Base-by-base conservation (phyloP, 2,113 vertebrate species). In the Tragulus kanchil region DNA sequence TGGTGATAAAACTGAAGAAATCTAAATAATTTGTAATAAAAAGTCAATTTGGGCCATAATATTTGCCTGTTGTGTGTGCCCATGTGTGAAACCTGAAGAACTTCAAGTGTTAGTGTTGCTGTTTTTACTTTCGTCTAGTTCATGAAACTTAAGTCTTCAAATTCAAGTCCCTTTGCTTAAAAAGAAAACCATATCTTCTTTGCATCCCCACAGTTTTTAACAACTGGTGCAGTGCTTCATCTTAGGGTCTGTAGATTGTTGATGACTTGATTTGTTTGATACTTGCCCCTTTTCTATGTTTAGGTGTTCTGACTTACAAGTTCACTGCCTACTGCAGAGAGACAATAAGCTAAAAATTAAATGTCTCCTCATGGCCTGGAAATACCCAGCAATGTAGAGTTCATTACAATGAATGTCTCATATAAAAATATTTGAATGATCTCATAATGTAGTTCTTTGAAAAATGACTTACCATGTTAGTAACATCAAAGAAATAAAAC, bases 401-500 rank as follows among this genome's bases (percentile, higher is more conserved):
- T 86, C 26, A 77, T 83, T 65, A 48, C 13, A 61, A 12, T 85
- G 31, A 92, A 73, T 48, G 42, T 88, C 45, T 87, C 5, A 31
- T 65, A 58, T 26, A 77, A 75, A 95, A 91, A 91, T n/a, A 64
- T 69, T 78, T 86, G 42, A 82, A 86, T 62, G 26, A 69, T 23
- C 31, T 84, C 45, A 56, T 42, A n/a, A 15, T 84, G 42, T 12
- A 88, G 28, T 69, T 92, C 65, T 94, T 88, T 87, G 45, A 84
- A 83, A 71, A 71, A 25, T 28, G 15, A 85, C 62, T 95, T 97
- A 42, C 45, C 17, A 45, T 92, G 25, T 50, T 87, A 88, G 14
- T 87, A 73, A 50, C 64, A 88, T 54, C 56, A 65, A 64, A 58
- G 62, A 79, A 90, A 82, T 93, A 54, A 93, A 95, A 83, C n/a